A percentile compares a stretch with the other conserved stretches of the same genome.
These are phyloP conservation scores for Callosobruchus maculatus DNA, from an alignment of 2,888 invertebrate genomes.

Conservation along the genomic window DNA sequence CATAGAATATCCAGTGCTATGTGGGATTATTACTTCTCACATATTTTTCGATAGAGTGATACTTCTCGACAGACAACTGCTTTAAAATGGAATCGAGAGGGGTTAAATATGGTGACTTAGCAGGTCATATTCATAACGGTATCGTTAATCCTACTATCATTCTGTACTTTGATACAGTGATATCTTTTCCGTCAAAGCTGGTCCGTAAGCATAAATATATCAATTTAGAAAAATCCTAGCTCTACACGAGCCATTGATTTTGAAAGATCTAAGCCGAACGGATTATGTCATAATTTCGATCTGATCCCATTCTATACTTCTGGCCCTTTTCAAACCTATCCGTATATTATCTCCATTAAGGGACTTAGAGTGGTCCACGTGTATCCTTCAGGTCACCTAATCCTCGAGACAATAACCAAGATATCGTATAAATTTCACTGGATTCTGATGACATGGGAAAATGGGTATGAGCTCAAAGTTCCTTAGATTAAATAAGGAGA, in stretches of 20 bases:
- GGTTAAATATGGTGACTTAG: no score
- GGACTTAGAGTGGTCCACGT: background rate
- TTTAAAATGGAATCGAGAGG: no score
- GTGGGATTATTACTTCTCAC: no score
- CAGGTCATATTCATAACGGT: no score
- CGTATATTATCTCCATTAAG: background rate
- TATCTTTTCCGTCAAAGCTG: background rate
- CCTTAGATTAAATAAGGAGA: no score
- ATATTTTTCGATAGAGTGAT: no score
- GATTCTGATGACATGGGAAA: background rate
- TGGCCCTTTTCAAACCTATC: background rate
- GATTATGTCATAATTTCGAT: conserved; percentile 26
- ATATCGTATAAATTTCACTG: background rate
- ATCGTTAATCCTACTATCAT: background rate
- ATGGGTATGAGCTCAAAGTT: no score
- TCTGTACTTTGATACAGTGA: background rate
- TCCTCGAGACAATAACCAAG: background rate
- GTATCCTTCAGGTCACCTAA: background rate
- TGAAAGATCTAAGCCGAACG: conserved; percentile 10
- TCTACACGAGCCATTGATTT: conserved; percentile 12
- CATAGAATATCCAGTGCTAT: no score
- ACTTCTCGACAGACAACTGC: no score
- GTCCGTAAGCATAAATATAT: conserved; percentile 4
- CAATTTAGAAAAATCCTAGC: conserved; percentile 5
- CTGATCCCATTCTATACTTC: conserved; percentile 9